A percentile compares a stretch with the other conserved stretches of the same genome.
phyloP scores from a whole-genome alignment of 2,888 invertebrate genomes.

The Maniola hyperantus region DNA sequence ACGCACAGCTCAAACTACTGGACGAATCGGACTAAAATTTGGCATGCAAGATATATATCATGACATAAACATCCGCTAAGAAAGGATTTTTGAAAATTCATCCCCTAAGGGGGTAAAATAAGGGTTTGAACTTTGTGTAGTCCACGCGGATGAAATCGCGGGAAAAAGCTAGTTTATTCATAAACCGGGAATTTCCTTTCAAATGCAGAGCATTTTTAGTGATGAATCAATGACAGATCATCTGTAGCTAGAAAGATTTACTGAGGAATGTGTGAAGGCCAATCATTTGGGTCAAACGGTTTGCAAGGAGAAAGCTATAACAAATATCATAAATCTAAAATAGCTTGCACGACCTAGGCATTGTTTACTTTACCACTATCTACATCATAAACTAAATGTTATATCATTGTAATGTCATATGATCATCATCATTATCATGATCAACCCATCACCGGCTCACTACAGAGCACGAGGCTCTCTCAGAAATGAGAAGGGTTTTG shows the following conservation, averaged over 20 bases:
- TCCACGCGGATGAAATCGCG: no score
- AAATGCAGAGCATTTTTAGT: slow-evolving; percentile 40
- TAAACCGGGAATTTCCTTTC: neutral
- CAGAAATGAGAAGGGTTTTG: no score
- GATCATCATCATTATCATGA: no score
- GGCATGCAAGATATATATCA: no score
- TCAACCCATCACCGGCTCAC: no score
- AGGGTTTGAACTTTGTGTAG: no score
- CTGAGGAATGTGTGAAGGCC: slow-evolving; percentile 52
- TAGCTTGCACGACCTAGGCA: slow-evolving; percentile 24
- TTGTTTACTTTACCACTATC: slow-evolving; percentile 22
- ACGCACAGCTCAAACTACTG: no score
- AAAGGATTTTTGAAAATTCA: no score
- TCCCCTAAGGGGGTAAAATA: no score
- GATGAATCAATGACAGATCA: slow-evolving; percentile 44
- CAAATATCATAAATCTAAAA: slow-evolving; percentile 34
- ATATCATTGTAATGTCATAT: neutral
- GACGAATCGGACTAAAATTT: no score
- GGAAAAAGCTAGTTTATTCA: neutral
- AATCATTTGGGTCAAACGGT: slow-evolving; percentile 48
- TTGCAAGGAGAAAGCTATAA: slow-evolving; percentile 31
- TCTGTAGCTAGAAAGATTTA: slow-evolving; percentile 43
- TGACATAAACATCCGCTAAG: no score
- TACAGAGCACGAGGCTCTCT: no score
- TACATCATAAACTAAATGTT: slow-evolving; percentile 1